These are phyloP conservation scores for Tokudaia tokunoshimensis DNA, from an alignment of 2,797 vertebrate genomes.

Conservation along the genomic window DNA sequence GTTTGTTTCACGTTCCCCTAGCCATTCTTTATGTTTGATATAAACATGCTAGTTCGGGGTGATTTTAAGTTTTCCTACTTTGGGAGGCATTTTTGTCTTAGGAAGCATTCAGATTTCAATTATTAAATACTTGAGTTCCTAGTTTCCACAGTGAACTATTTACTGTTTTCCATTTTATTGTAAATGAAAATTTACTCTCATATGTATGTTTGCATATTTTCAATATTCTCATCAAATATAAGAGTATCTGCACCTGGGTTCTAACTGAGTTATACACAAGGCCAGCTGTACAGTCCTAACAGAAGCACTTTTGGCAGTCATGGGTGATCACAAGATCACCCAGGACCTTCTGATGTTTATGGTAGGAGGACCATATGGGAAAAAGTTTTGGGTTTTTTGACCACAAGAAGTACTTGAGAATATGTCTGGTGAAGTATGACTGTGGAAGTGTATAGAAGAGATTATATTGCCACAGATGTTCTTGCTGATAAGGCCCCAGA, in stretches of 20 bases:
- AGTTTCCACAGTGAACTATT: conserved; percentile 66
- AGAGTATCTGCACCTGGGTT: background rate
- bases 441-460: background rate
- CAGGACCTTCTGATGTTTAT: background rate
- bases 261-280: background rate
- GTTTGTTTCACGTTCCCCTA: conserved; percentile 67
- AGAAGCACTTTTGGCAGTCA: background rate
- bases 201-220: conserved; percentile 56
- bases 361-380: background rate
- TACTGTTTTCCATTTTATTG: conserved; percentile 62
- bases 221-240: conserved; percentile 41
- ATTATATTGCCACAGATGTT: background rate
- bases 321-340: background rate
- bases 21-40: conserved; percentile 59
- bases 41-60: conserved; percentile 56
- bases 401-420: background rate
- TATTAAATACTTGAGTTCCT: conserved; percentile 71
- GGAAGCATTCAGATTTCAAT: conserved; percentile 69
- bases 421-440: background rate
- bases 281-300: background rate
- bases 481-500: background rate
- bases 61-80: conserved; percentile 68
- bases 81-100: conserved; percentile 62
- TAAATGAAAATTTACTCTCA: conserved; percentile 67
- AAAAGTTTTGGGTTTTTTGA: conserved; percentile 33